Evolutionary conservation across 2,888 invertebrate genomes (phyloP), one percentile per base, ranked within the genome.

Genomic region (Prenolepis imparis): DNA sequence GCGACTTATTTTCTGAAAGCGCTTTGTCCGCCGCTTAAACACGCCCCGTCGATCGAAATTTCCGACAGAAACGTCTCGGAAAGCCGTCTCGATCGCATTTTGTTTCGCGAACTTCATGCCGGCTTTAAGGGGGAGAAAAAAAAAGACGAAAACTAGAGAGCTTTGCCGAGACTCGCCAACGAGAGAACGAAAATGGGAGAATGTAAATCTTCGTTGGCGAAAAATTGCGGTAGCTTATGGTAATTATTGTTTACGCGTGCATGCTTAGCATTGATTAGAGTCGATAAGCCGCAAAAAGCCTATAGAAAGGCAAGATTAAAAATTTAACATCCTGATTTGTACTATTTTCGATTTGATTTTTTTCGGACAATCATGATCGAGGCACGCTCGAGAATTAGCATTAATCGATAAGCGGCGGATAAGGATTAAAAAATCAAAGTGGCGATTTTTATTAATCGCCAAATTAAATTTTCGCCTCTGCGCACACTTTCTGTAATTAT

Each of bases 1-100:
- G 63, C 84, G 75, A 67, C 82, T 84, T 85, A 84, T 84, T 89
- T 84, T 77, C 57, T 59, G 72, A 82, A 74, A 83, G 80, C 72
- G 84, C 83, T 86, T 85, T 85, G 83, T 83, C 57, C 59, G 68
- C 48, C 70, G 72, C 82, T 81, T 67, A 82, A 81, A 32, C 59
- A 68, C 61, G 63, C 61, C 83, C 80, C 73, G 57, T 74, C 75
- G 66, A 85, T 83, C 63, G 41, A 70, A 83, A 87, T 77, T 73
- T 84, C 82, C 57, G 18, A 68, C 78, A 70, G 57, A 61, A 28
- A 81, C 66, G 41, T 59, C 44, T 78, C 44, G 41, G 67, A 41
- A 39, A 57, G 39, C 72, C 68, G 72, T 78, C 48, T 52, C 44
- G 78, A 80, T 80, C 57, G 68, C 77, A 59, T 70, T 68, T 68